These are phyloP conservation scores for Lagodon rhomboides DNA, from an alignment of 2,797 vertebrate genomes.

Conservation along the genomic window DNA sequence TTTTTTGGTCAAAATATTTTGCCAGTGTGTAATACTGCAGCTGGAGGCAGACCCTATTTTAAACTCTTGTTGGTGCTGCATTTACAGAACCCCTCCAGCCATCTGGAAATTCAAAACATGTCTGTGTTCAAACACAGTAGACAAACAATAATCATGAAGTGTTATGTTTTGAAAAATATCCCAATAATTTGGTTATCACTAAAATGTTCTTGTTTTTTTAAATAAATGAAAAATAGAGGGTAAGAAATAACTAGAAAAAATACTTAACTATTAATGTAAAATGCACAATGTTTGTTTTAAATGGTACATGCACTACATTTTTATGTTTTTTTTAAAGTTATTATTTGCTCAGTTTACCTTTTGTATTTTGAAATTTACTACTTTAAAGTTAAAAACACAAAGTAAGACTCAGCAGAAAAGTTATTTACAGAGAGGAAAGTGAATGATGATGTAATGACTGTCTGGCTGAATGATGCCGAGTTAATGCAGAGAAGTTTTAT, in stretches of 20 bases:
- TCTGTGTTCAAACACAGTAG: not conserved
- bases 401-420: conserved; percentile 24
- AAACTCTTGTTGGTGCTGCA: not conserved
- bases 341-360: not conserved
- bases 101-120: not conserved
- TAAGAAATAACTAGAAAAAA: not conserved
- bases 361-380: not conserved
- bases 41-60: not conserved
- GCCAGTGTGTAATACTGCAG: not conserved
- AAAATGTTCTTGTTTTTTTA: not conserved
- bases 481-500: conserved; percentile 27
- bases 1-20: conserved; percentile 4
- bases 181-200: not conserved
- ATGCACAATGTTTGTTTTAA: not conserved
- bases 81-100: not conserved
- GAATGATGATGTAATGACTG: conserved; percentile 34
- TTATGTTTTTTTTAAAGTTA: not conserved
- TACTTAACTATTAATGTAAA: not conserved
- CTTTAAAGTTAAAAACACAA: conserved; percentile 18
- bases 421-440: conserved; percentile 13
- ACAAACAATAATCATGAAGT: not conserved
- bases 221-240: not conserved
- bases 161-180: not conserved
- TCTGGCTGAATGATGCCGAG: conserved; percentile 18
- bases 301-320: not conserved